phyloP scores from a whole-genome alignment of 1,140 invertebrate genomes.

The Zophobas morio region DNA sequence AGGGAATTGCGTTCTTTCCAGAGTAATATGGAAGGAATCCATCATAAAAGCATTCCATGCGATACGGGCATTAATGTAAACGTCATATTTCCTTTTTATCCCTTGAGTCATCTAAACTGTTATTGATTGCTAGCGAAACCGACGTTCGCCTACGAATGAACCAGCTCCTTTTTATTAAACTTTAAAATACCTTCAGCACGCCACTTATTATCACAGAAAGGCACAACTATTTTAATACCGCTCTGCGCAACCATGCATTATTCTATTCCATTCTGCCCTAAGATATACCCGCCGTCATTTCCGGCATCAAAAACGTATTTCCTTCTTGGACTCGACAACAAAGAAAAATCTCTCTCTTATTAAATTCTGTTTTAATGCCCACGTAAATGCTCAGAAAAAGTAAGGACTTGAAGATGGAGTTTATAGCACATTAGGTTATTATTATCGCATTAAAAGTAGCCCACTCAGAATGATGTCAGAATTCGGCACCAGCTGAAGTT shows the following conservation, averaged over 20 bases:
- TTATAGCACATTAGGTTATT: too few relatives aligned
- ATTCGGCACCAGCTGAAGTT: too few relatives aligned
- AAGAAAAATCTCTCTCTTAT: background rate
- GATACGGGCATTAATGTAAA: slow-evolving; percentile 59
- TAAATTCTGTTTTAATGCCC: background rate
- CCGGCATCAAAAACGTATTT: slow-evolving; percentile 37
- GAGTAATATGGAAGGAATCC: slow-evolving; percentile 56
- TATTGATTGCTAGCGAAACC: slow-evolving; percentile 54
- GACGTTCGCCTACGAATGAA: slow-evolving; percentile 44
- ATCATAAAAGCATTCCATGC: slow-evolving; percentile 60
- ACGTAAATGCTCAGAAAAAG: background rate
- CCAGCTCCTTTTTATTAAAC: slow-evolving; percentile 43
- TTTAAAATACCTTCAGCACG: slow-evolving; percentile 45
- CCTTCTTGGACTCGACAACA: background rate
- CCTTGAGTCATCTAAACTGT: slow-evolving; percentile 55
- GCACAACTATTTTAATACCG: slow-evolving; percentile 43
- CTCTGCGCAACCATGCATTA: slow-evolving; percentile 35
- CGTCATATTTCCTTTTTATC: slow-evolving; percentile 60
- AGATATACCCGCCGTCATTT: slow-evolving; percentile 21
- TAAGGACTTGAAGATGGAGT: too few relatives aligned
- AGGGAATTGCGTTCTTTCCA: slow-evolving; percentile 56
- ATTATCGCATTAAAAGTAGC: too few relatives aligned
- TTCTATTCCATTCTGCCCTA: slow-evolving; percentile 18
- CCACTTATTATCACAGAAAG: slow-evolving; percentile 44
- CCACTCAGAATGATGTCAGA: too few relatives aligned